Evolutionary conservation across 2,888 invertebrate genomes (phyloP), one percentile per base, ranked within the genome.

Genomic region (Epinotia demarniana): DNA sequence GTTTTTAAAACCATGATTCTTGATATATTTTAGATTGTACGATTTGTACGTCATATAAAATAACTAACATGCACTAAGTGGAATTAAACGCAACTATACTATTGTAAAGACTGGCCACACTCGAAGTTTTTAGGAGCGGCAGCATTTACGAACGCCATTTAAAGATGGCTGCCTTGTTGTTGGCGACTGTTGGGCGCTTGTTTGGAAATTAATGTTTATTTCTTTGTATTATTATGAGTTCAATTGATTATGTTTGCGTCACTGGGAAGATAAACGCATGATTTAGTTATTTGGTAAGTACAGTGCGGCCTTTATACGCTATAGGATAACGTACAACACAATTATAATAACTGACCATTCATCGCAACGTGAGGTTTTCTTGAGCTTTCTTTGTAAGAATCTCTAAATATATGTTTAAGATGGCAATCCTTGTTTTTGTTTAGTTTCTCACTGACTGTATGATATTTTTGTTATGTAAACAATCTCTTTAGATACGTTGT

Each of bases 121-220:
- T 68, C 3, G 3, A 0, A 3, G 33, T 63, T 78, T 77, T 73
- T 57, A 33, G 18, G 43, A 46, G 64, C 83, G 81, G 85, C 81
- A 86, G 85, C 76, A 79, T 75, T 78, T 49, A 49, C 55, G 77
- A 79, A 81, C 88, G 90, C 90, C 90, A 90, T 91, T 85, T 90
- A 61, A 81, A 93, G 86, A 94, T 94, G 93, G 93, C 93, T 91
- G 90, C 90, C 92, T 90, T 94, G 93, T 94, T 93, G 92, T 92
- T 94, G 89, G 92, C 87, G 90, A 92, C 87, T 92, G 91, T 89
- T 90, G 90, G 88, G 90, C 89, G 90, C 92, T 92, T 92, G 92
- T 93, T 91, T 92, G 84, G 85, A 81, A 87, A 87, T 89, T 90
- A 91, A 84, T 91, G 88, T 92, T 92, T 91, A 88, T 92, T 92